Base-by-base conservation (phyloP, 2,797 vertebrate species). In the Muscicapa striata region DNA sequence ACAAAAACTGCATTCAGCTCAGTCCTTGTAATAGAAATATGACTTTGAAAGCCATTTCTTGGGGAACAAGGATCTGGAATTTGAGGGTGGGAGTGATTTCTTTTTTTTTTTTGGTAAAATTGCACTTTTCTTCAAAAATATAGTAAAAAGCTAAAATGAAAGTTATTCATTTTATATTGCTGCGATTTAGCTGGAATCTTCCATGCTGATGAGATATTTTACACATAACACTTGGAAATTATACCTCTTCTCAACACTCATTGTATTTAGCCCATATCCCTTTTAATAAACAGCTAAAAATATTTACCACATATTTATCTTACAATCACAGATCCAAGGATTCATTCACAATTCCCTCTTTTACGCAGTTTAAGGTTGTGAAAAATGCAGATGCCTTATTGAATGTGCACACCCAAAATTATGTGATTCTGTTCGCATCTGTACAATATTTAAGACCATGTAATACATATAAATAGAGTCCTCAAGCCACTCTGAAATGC, bases 381-480 rank as follows among this genome's bases (percentile, higher is more conserved):
- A 93, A 76, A 87, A 91, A 76, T 0, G 13, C 73, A 96, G 86
- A 95, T 94, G 92, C 74, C 48, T 94, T 88, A 84, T 21, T 96
- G 79, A 96, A 96, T 79, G 63, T 45, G 45, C 79, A 78, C 36
- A 52, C 77, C 77, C 75, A 90, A 93, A 83, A 93, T 63, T 32
- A 87, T 92, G 80, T 22, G 67, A 95, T 90, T 83, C 32, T 59
- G 91, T 90, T 78, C 82, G 85, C 94, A 97, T 97, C 92, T 97
- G 96, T 95, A 93, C 70, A 95, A 84, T 95, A 96, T 94, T 97
- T 96, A 97, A 95, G 97, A 80, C 74, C 58, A 88, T 95, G 94
- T 91, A 97, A 97, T 93, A 95, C 90, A 87, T 69, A 95, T 78
- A 94, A 97, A 97, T 83, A 87, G 89, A 94, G 87, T 96, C 87